phyloP scores from a whole-genome alignment of 2,113 vertebrate species.

The Scartelaos histophorus region DNA sequence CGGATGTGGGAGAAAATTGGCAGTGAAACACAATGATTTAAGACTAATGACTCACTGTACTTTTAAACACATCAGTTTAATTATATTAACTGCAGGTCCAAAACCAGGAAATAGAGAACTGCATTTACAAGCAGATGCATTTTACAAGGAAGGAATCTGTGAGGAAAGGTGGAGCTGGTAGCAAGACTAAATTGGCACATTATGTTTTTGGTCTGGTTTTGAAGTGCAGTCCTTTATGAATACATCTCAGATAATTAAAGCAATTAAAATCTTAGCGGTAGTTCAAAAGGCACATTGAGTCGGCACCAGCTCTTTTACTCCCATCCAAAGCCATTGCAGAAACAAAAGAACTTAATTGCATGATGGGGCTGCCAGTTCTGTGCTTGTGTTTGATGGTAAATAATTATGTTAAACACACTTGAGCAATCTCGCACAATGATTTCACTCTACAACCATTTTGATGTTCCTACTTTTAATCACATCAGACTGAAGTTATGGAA shows the following conservation, averaged over 20 bases:
- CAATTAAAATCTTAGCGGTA: neutral
- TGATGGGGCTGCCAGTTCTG: constrained; percentile 4
- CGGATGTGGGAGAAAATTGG: constrained; percentile 18
- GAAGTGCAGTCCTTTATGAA: neutral
- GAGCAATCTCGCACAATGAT: constrained; percentile 54
- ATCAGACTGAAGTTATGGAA: constrained; percentile 34
- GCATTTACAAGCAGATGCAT: constrained; percentile 33
- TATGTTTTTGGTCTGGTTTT: constrained; percentile 12
- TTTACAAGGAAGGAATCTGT: constrained; percentile 14
- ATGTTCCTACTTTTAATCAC: constrained; percentile 48
- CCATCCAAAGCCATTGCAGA: constrained; percentile 11
- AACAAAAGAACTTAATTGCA: constrained; percentile 15
- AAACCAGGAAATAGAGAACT: constrained; percentile 9
- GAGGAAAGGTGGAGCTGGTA: constrained; percentile 32
- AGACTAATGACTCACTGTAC: constrained; percentile 35
- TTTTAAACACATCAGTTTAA: constrained; percentile 32
- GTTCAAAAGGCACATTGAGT: neutral
- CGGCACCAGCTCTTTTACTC: neutral
- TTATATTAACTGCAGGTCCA: constrained; percentile 25
- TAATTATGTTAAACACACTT: constrained; percentile 56
- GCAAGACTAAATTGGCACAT: constrained; percentile 9
- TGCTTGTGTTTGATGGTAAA: constrained; percentile 25
- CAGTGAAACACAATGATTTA: constrained; percentile 27
- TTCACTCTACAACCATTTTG: constrained; percentile 45
- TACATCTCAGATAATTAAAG: neutral